phyloP scores from a whole-genome alignment of 2,797 vertebrate species.

The Anguilla anguilla region DNA sequence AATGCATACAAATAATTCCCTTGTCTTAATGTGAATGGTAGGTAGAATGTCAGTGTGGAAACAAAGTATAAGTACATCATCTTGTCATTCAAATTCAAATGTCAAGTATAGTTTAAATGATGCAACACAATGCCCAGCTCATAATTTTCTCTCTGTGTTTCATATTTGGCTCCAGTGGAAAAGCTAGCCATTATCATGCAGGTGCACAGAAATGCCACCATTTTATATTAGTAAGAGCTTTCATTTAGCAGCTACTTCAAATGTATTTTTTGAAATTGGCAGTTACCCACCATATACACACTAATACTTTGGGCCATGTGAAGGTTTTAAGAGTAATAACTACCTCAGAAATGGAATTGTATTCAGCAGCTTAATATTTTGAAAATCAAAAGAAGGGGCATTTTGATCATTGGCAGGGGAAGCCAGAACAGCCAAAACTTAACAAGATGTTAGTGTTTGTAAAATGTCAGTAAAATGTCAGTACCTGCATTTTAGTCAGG shows the following conservation, averaged over 20 bases:
- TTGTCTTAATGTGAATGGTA: neutral
- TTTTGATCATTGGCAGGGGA: neutral
- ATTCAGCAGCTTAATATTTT: no score
- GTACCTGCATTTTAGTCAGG: neutral
- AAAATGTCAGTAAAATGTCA: neutral
- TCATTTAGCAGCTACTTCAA: neutral
- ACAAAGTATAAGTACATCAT: neutral
- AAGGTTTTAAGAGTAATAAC: neutral
- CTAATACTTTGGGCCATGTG: neutral
- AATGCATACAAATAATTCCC: neutral
- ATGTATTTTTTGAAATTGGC: neutral
- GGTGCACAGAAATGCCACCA: neutral
- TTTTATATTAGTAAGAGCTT: neutral
- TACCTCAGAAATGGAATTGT: no score
- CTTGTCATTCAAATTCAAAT: neutral
- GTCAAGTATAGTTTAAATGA: neutral
- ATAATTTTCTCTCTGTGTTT: neutral
- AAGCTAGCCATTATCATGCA: neutral
- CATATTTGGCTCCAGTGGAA: neutral
- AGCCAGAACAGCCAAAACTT: neutral
- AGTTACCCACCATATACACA: no score
- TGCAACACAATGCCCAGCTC: neutral
- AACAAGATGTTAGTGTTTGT: neutral
- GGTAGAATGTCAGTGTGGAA: neutral
- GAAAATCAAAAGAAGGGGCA: no score